Percentiles rank a stretch among this genome's conserved stretches.
phyloP scores from a whole-genome alignment of 2,797 vertebrate genomes.

The Oryzias dopingdopingensis region DNA sequence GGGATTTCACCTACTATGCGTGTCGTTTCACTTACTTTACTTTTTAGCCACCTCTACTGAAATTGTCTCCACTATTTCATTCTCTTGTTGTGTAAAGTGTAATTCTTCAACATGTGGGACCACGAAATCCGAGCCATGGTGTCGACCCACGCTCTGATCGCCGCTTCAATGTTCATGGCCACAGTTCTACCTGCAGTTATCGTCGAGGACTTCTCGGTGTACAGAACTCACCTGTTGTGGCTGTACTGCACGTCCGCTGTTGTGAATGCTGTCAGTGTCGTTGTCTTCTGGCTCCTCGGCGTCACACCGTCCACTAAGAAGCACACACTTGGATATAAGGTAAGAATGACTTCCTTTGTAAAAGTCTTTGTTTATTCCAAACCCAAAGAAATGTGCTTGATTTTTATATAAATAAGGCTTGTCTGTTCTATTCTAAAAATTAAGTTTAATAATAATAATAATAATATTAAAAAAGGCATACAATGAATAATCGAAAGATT shows the following conservation, averaged over 20 bases:
- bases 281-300: conserved; percentile 84
- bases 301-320: conserved; percentile 83
- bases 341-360: background rate
- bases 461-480: no score
- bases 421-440: no score
- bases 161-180: conserved; percentile 78
- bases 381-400: no score
- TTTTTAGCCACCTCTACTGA: background rate
- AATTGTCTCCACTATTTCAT: background rate
- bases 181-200: conserved; percentile 77
- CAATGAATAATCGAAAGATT: no score
- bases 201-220: conserved; percentile 83
- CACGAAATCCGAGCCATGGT: conserved; percentile 85
- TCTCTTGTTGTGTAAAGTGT: background rate
- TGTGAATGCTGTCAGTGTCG: conserved; percentile 78
- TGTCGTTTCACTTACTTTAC: background rate
- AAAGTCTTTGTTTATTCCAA: no score
- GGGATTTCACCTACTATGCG: conserved; percentile 1
- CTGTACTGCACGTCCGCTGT: conserved; percentile 81
- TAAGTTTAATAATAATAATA: no score
- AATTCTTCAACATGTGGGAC: conserved; percentile 81
- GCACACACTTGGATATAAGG: conserved; percentile 84
- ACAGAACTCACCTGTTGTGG: conserved; percentile 88
- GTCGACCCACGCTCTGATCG: conserved; percentile 83
- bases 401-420: no score